phyloP scores from a whole-genome alignment of 2,113 vertebrate species.

The Erythrolamprus reginae region DNA sequence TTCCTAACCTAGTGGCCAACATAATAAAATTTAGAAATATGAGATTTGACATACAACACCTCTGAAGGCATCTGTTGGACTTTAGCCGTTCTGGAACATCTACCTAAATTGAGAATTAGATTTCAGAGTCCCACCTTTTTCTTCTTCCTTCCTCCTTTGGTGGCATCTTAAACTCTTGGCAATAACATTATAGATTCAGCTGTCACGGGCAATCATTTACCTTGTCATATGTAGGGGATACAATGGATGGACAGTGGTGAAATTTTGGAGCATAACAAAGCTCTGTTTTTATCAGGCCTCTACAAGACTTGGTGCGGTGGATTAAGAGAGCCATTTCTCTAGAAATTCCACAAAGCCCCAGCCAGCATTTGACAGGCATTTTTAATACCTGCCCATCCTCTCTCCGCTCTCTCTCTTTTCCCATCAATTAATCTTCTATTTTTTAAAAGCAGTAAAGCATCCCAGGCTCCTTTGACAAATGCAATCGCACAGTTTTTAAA shows the following conservation, averaged over 20 bases:
- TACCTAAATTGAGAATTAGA: neutral
- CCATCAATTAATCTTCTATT: neutral
- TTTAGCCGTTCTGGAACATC: neutral
- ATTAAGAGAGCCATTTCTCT: neutral
- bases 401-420: neutral
- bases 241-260: neutral
- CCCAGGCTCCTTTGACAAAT: neutral
- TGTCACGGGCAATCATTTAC: neutral
- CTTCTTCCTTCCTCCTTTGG: neutral
- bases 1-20: neutral
- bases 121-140: neutral
- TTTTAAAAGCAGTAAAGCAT: neutral
- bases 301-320: neutral
- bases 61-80: neutral
- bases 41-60: neutral
- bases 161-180: neutral
- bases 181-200: neutral
- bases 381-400: neutral
- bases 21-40: neutral
- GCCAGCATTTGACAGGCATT: neutral
- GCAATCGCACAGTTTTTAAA: neutral
- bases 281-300: neutral
- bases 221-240: neutral
- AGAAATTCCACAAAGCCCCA: neutral
- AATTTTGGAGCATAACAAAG: neutral